Evolutionary conservation across 92 coral and sea anemone species (phyloP).

Genomic region (Zoanthus gigantus): DNA sequence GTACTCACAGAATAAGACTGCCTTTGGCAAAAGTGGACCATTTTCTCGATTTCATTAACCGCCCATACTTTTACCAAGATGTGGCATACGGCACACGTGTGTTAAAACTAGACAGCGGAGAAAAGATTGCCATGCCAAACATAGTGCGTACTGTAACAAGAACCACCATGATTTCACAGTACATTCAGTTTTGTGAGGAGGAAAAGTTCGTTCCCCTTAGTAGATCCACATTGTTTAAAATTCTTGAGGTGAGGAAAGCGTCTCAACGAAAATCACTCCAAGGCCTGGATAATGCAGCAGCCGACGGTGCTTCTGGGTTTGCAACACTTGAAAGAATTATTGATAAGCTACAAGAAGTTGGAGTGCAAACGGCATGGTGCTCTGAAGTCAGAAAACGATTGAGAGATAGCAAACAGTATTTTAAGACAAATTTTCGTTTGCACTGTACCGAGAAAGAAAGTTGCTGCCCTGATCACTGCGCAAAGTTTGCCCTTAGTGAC

Average conservation of each 20-base stretch:
- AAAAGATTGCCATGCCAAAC: slow-evolving; percentile 52
- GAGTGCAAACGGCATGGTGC: slow-evolving; percentile 19
- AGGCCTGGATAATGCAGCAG: too few relatives aligned
- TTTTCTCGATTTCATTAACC: slow-evolving; percentile 29
- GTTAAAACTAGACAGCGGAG: slow-evolving; percentile 44
- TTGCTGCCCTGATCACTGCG: slow-evolving; percentile 58
- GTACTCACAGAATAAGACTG: slow-evolving; percentile 39
- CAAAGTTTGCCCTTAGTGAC: slow-evolving; percentile 52
- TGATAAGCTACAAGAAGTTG: slow-evolving; percentile 43
- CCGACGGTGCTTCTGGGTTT: slow-evolving; percentile 39
- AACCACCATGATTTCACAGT: slow-evolving; percentile 39
- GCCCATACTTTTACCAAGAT: slow-evolving; percentile 42
- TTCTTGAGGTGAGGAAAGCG: too few relatives aligned
- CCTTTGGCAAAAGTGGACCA: slow-evolving; percentile 43
- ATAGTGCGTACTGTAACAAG: slow-evolving; percentile 22
- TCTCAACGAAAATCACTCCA: too few relatives aligned
- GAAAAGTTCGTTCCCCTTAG: too few relatives aligned
- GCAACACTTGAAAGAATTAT: slow-evolving; percentile 12
- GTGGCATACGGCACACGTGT: slow-evolving; percentile 15
- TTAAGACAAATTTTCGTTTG: slow-evolving; percentile 33
- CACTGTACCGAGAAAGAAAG: slow-evolving; percentile 36
- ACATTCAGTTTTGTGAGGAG: slow-evolving; percentile 4
- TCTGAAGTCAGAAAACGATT: slow-evolving; percentile 10
- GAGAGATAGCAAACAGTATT: slow-evolving; percentile 19
- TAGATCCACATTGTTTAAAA: too few relatives aligned